Percentiles rank a stretch among this genome's conserved stretches.
phyloP scores from a whole-genome alignment of 1,140 invertebrate genomes.

The Caenorhabditis inopinata region DNA sequence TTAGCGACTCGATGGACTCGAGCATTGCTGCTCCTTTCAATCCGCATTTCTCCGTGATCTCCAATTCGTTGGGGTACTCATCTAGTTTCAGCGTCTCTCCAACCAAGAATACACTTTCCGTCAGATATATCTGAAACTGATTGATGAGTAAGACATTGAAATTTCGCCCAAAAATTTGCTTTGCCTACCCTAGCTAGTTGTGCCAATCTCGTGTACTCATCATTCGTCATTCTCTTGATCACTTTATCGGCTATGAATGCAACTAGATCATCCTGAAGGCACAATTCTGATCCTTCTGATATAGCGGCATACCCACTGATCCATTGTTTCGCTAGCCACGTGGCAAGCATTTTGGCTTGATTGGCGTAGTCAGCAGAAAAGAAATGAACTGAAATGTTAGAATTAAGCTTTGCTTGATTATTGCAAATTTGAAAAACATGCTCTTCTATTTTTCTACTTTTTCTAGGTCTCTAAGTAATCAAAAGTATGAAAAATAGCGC shows the following conservation, averaged over 20 bases:
- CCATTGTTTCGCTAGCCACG: slow-evolving; percentile 33
- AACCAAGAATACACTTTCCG: background rate
- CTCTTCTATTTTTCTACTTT: no score
- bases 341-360: slow-evolving; percentile 22
- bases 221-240: slow-evolving; percentile 39
- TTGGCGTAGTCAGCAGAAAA: slow-evolving; percentile 37
- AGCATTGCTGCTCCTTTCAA: slow-evolving; percentile 12
- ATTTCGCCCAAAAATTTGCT: no score
- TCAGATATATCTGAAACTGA: slow-evolving; percentile 8
- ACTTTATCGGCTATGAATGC: slow-evolving; percentile 28
- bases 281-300: slow-evolving; percentile 12
- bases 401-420: no score
- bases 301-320: slow-evolving; percentile 32
- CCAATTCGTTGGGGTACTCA: slow-evolving; percentile 8
- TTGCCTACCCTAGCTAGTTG: slow-evolving; percentile 6
- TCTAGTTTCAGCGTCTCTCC: background rate
- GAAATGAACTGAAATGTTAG: background rate
- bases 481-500: no score
- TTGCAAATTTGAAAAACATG: no score
- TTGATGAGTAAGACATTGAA: no score
- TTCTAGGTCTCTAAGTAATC: no score
- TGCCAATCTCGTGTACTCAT: slow-evolving; percentile 10
- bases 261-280: slow-evolving; percentile 37
- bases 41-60: slow-evolving; percentile 7
- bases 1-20: slow-evolving; percentile 7